Base-by-base conservation (phyloP, 2,888 invertebrate species). In the Caprella mutica region DNA sequence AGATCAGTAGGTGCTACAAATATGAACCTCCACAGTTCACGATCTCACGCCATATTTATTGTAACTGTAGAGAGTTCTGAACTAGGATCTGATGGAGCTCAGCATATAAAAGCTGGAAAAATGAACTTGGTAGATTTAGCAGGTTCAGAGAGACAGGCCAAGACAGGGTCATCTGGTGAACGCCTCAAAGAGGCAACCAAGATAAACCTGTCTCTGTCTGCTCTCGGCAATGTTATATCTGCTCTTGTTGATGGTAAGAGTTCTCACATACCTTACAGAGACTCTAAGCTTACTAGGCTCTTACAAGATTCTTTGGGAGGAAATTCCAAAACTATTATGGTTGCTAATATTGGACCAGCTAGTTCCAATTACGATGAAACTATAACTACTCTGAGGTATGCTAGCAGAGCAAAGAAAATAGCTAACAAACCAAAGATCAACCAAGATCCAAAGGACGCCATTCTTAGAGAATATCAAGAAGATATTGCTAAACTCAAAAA, bases 311-410 rank as follows among this genome's bases (percentile, higher is more conserved):
- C 96, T 0, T 77, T 99, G 44, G 98, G 98, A 56, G 98, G 98
- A 9, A 97, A 97, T 77, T 92, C 97, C 43, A 93, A 93, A 75
- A 98, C 98, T 1, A 90, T 98, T 55, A 98, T 98, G 97, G 90
- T 99, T 55, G 98, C 98, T 9, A 97, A 96, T 73, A 86, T 99
- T 70, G 97, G 97, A 0, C 98, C 98, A 26, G 96, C 97, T 21
- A 85, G 85, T 67, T 93, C 90, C 75, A 98, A 98, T 76, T 96
- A 90, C 75, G 98, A 98, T 70, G 98, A 97, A 76, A 92, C 93
- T 2, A 76, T 96, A 67, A 92, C 92, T 30, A 97, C 97, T n/a
- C 77, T 97, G 64, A 79, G 94, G 29, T 96, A 98, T 75, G 92
- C 97, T 2, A 92, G 90, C 72, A 78, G 97, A 44, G 98, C 98